Conservation (phyloP, 2,797 vertebrate genomes). For the Enteromius treurensis region DNA sequence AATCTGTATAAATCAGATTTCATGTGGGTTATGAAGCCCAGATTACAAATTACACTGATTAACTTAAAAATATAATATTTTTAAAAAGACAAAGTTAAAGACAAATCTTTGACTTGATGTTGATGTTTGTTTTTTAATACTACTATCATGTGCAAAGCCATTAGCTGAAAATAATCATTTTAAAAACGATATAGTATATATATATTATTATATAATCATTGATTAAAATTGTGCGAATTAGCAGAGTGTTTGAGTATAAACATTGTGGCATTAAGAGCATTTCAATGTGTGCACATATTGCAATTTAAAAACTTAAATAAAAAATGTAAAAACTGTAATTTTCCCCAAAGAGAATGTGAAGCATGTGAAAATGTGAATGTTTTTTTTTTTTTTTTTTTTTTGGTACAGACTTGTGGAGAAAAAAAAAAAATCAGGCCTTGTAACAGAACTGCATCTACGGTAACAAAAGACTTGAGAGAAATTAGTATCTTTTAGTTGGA, state of each 20-base stretch:
- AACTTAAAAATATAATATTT: too few relatives aligned
- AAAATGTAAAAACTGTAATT: neutral
- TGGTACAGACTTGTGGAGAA: neutral
- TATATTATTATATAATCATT: neutral
- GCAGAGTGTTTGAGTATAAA: neutral
- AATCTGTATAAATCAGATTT: neutral
- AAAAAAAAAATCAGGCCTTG: neutral
- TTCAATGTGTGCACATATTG: neutral
- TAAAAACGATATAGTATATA: neutral
- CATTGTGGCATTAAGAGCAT: neutral
- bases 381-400: neutral
- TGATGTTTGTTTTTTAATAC: conserved; percentile 28
- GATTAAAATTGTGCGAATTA: neutral
- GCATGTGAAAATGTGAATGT: neutral
- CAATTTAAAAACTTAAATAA: neutral
- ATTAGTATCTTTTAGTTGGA: conserved; percentile 27
- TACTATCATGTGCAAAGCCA: conserved; percentile 40
- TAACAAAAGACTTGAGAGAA: neutral
- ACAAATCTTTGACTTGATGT: neutral
- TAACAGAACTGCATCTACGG: neutral
- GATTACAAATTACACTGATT: neutral
- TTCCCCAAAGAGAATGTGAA: neutral
- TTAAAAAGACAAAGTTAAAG: neutral
- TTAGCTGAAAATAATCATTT: conserved; percentile 13
- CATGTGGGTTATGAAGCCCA: neutral